Percentiles rank a stretch among this genome's conserved stretches.
Conservation (phyloP, 2,797 vertebrate genomes). For the Crocodylus rhombifer region DNA sequence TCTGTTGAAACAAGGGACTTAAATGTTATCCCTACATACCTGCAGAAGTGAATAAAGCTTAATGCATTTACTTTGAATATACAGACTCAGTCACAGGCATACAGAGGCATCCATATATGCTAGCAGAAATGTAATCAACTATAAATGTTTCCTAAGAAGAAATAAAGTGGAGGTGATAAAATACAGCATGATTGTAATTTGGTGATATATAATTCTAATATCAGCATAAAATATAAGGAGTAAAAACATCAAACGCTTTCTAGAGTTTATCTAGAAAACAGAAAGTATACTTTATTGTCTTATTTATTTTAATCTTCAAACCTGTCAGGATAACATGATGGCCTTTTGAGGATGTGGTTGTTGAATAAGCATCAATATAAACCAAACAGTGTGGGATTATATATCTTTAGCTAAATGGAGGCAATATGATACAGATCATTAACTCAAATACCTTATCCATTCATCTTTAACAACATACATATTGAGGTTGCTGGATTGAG, state of each 20-base stretch:
- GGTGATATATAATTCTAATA: slow-evolving; percentile 33
- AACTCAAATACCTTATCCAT: slow-evolving; percentile 72
- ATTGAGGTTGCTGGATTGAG: slow-evolving; percentile 58
- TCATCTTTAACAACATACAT: slow-evolving; percentile 63
- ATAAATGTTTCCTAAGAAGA: slow-evolving; percentile 28
- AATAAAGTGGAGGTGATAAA: slow-evolving; percentile 50
- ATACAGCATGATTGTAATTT: slow-evolving; percentile 33
- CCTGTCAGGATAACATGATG: slow-evolving; percentile 51
- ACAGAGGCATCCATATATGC: not conserved
- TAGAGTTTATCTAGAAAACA: slow-evolving; percentile 30
- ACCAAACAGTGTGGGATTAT: slow-evolving; percentile 62
- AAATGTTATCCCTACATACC: not conserved
- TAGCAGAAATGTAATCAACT: slow-evolving; percentile 11
- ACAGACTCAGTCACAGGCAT: not conserved
- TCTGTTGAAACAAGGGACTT: not conserved
- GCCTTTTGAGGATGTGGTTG: slow-evolving; percentile 56
- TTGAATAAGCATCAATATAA: slow-evolving; percentile 72
- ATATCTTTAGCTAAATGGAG: slow-evolving; percentile 73
- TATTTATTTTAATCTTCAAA: slow-evolving; percentile 70
- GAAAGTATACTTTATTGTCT: slow-evolving; percentile 52
- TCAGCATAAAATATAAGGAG: slow-evolving; percentile 38
- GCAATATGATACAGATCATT: slow-evolving; percentile 72
- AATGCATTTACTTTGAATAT: slow-evolving; percentile 5
- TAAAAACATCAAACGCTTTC: slow-evolving; percentile 36
- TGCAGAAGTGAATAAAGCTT: not conserved